A percentile compares a stretch with the other conserved stretches of the same genome.
phyloP scores from a whole-genome alignment of 2,113 vertebrate species.

The Heterotis niloticus region DNA sequence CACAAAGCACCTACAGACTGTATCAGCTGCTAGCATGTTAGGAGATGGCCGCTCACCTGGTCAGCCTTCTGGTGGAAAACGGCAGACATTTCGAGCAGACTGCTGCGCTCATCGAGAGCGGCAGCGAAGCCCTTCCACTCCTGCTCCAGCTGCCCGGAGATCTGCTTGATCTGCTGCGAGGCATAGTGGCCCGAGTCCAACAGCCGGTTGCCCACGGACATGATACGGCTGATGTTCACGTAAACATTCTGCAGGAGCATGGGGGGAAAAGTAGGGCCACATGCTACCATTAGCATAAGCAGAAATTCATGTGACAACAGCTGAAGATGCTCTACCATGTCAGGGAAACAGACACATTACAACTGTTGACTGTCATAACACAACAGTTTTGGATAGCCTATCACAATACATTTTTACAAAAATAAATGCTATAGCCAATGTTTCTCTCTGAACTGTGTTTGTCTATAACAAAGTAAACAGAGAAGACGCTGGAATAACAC shows the following conservation, averaged over 20 bases:
- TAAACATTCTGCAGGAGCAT: conserved; percentile 81
- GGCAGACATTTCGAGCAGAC: conserved; percentile 90
- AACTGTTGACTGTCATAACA: too few relatives aligned
- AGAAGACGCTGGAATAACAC: too few relatives aligned
- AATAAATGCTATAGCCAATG: too few relatives aligned
- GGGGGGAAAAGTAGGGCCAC: background rate
- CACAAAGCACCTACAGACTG: too few relatives aligned
- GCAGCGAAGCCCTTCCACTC: conserved; percentile 97
- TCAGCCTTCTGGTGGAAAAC: conserved; percentile 95
- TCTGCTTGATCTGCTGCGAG: conserved; percentile 95
- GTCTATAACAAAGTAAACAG: too few relatives aligned
- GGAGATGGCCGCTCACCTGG: conserved; percentile 67
- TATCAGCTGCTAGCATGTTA: background rate
- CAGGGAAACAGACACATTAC: too few relatives aligned
- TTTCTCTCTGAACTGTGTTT: too few relatives aligned
- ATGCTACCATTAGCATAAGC: too few relatives aligned
- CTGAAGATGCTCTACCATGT: too few relatives aligned
- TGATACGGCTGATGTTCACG: conserved; percentile 97
- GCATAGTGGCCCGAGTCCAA: conserved; percentile 94
- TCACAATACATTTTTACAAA: too few relatives aligned
- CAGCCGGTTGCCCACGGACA: conserved; percentile 90
- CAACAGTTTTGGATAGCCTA: too few relatives aligned
- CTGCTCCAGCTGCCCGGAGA: conserved; percentile 89
- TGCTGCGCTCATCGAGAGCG: conserved; percentile 92
- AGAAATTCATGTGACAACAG: too few relatives aligned